phyloP scores from a whole-genome alignment of 2,113 vertebrate genomes.

The Brienomyrus longianalis region DNA sequence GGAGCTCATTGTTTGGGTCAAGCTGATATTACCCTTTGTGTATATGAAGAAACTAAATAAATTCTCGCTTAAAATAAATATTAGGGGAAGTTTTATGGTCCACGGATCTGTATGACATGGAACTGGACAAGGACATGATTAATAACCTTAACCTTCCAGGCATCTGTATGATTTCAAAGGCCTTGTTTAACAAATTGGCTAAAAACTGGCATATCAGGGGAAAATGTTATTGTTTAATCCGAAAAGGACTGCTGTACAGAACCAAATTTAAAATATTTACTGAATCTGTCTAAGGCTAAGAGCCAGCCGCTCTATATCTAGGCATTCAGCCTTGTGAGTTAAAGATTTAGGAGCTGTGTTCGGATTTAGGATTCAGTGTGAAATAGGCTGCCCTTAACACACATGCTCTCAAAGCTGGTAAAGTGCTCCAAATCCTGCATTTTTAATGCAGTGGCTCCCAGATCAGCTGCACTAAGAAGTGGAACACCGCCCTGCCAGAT shows the following conservation, averaged over 20 bases:
- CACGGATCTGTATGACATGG: neutral
- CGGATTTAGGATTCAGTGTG: neutral
- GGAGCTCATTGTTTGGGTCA: constrained; percentile 1
- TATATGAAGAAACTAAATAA: neutral
- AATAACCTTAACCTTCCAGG: neutral
- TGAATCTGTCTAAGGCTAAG: neutral
- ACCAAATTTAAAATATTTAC: constrained; percentile 1
- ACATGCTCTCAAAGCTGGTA: neutral
- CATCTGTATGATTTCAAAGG: neutral
- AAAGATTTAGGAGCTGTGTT: neutral
- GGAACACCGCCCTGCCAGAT: neutral
- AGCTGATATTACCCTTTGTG: neutral
- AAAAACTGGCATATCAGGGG: neutral
- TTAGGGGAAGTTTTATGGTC: neutral
- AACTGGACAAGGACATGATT: neutral
- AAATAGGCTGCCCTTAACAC: neutral
- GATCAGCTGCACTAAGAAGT: neutral
- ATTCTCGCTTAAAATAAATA: neutral
- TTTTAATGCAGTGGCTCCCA: neutral
- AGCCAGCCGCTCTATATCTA: neutral
- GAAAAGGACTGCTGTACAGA: neutral
- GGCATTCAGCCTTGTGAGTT: neutral
- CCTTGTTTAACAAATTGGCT: neutral
- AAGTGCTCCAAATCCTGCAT: neutral
- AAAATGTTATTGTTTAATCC: neutral